Base-by-base conservation (phyloP, 2,888 invertebrate species). In the Seira sanloemensis region DNA sequence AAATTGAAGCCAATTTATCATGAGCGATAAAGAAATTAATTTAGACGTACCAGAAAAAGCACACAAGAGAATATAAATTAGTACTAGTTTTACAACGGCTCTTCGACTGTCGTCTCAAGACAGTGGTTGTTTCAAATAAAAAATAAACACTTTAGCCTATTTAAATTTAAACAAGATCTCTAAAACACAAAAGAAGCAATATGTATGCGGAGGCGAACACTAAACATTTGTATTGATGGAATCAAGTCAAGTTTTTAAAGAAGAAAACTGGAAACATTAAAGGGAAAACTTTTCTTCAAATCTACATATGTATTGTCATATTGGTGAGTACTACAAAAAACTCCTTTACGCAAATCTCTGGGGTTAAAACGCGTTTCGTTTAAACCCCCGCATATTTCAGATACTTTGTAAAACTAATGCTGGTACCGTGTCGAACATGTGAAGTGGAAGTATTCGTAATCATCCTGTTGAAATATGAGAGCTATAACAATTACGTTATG, bases 391-490 rank as follows among this genome's bases (percentile, higher is more conserved):
- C 67, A 73, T 50, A 37, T 67, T 78, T 67, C 54, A 69, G 25
- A 58, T 50, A 26, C 73, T 71, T 69, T 66, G 25, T 66, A 68
- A n/a, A 23, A 25, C 37, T 80, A 80, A 75, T 80, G 74, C 74
- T 80, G 46, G 69, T 58, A 68, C 74, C 75, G 67, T 75, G 74
- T 80, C 75, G 80, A 80, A 80, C 80, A 75, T 80, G 80, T 74
- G 69, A 75, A 69, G 80, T 54, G 16, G 74, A 37, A 75, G 69
- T 69, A 75, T 37, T 12, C 37, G 12, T 37, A 4, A 37, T 12
- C 4, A 80, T 80, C 80, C 74, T 54, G 68, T 67, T 80, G 80
- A 80, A 80, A 80, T 74, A 80, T 80, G 80, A 80, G 80, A 72
- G 73, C 73, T 50, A 79, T 66, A 79, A 79, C 73, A 73, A 67